A percentile compares a stretch with the other conserved stretches of the same genome.
Evolutionary conservation across 2,113 vertebrate genomes (phyloP).

Genomic region (Lichenostomus cassidix): DNA sequence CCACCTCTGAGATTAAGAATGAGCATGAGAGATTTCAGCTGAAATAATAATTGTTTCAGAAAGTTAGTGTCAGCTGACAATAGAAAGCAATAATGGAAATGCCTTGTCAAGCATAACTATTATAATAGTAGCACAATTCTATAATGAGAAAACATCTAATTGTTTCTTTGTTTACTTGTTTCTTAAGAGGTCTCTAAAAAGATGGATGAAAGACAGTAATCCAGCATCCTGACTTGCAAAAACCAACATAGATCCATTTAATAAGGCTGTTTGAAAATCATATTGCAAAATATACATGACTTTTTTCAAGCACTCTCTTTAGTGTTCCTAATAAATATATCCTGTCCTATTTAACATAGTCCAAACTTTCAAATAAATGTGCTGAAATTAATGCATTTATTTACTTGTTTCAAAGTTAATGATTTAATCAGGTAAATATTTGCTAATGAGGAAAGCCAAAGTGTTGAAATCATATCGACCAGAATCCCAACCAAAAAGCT

Average conservation of each 20-base stretch:
- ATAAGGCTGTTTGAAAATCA: not conserved
- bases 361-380: not conserved
- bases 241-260: not conserved
- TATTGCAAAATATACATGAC: not conserved
- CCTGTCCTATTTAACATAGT: not conserved
- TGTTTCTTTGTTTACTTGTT: constrained; percentile 24
- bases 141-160: constrained; percentile 44
- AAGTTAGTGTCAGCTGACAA: constrained; percentile 33
- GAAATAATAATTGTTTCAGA: constrained; percentile 32
- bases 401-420: not conserved
- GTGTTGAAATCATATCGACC: not conserved
- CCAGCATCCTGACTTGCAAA: not conserved
- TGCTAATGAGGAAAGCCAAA: not conserved
- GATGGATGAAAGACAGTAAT: not conserved
- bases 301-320: not conserved
- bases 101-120: constrained; percentile 1
- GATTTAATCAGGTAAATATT: not conserved
- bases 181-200: not conserved
- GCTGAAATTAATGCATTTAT: not conserved
- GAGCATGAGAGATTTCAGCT: constrained; percentile 16
- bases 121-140: not conserved
- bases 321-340: not conserved
- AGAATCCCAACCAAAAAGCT: not conserved
- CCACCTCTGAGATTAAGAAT: constrained; percentile 15
- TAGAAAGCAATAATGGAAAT: constrained; percentile 27